A percentile compares a stretch with the other conserved stretches of the same genome.
These are phyloP conservation scores for Bemisia tabaci DNA, from an alignment of 1,140 invertebrate genomes.

Conservation along the genomic window DNA sequence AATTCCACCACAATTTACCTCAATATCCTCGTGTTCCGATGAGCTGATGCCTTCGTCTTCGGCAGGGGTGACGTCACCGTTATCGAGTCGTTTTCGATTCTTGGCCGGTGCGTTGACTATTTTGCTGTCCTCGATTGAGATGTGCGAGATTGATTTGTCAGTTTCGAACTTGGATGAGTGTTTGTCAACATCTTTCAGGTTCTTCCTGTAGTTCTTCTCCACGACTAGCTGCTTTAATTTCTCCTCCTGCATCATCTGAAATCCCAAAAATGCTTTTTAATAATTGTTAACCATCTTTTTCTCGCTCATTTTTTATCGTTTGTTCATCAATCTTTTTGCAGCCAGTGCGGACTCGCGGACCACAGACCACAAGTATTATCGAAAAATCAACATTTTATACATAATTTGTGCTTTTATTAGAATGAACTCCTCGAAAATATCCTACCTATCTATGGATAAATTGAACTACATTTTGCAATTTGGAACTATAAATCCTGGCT, in stretches of 20 bases:
- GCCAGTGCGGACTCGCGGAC: too few species aligned
- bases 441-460: too few species aligned
- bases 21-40: constrained; percentile 35
- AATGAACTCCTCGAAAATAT: too few species aligned
- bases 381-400: too few species aligned
- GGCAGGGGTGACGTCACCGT: constrained; percentile 49
- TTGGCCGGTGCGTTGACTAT: neutral
- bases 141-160: constrained; percentile 16
- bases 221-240: constrained; percentile 37
- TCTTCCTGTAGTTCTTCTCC: constrained; percentile 24
- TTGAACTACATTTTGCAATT: too few species aligned
- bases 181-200: constrained; percentile 5
- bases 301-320: too few species aligned
- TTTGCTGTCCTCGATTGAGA: constrained; percentile 7
- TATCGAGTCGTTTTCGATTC: constrained; percentile 12
- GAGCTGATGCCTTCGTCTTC: constrained; percentile 77
- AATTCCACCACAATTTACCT: too few species aligned
- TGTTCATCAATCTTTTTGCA: too few species aligned
- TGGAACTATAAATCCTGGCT: too few species aligned
- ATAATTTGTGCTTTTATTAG: too few species aligned
- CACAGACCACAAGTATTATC: too few species aligned
- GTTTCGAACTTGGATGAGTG: constrained; percentile 8
- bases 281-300: too few species aligned
- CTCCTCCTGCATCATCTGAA: constrained; percentile 59
- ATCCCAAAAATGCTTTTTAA: constrained; percentile 21